phyloP scores from a whole-genome alignment of 2,113 vertebrate genomes.

The Ammodytes marinus region DNA sequence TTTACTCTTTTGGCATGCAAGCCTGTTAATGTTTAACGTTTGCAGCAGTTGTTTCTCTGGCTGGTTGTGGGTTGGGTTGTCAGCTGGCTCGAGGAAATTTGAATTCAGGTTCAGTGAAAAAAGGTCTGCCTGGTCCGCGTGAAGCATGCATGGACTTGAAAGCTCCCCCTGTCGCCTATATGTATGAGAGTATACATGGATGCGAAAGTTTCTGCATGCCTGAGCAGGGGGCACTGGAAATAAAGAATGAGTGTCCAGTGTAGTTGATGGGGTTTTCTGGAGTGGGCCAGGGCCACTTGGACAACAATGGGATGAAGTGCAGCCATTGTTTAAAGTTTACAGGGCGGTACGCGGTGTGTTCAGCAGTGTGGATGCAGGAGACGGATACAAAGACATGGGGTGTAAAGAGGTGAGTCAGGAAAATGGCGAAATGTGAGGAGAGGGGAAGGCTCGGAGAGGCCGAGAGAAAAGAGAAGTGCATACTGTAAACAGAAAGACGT shows the following conservation, averaged over 20 bases:
- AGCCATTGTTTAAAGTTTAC: conserved; percentile 75
- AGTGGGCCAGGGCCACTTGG: conserved; percentile 61
- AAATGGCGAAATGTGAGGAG: conserved; percentile 53
- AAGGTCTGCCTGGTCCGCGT: conserved; percentile 39
- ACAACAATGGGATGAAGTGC: conserved; percentile 64
- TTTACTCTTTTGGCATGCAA: conserved; percentile 57
- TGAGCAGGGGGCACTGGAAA: conserved; percentile 65
- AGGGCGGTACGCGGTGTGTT: conserved; percentile 34
- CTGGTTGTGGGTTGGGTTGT: conserved; percentile 38
- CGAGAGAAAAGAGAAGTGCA: conserved; percentile 35
- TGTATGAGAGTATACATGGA: conserved; percentile 47
- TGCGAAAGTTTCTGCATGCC: conserved; percentile 71
- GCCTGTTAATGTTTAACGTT: conserved; percentile 77
- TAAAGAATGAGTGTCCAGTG: conserved; percentile 59
- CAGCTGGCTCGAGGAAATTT: conserved; percentile 47
- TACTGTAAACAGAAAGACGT: conserved; percentile 65
- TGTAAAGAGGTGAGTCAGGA: conserved; percentile 48
- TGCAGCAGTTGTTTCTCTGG: conserved; percentile 60
- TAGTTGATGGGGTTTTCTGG: conserved; percentile 61
- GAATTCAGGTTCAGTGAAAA: conserved; percentile 39
- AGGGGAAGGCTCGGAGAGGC: conserved; percentile 25
- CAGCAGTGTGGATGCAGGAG: conserved; percentile 47
- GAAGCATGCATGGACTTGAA: conserved; percentile 39
- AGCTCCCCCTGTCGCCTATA: conserved; percentile 27
- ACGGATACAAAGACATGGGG: conserved; percentile 24